Evolutionary conservation across 2,888 invertebrate species (phyloP).

Genomic region (Pharmacophagus antenor): DNA sequence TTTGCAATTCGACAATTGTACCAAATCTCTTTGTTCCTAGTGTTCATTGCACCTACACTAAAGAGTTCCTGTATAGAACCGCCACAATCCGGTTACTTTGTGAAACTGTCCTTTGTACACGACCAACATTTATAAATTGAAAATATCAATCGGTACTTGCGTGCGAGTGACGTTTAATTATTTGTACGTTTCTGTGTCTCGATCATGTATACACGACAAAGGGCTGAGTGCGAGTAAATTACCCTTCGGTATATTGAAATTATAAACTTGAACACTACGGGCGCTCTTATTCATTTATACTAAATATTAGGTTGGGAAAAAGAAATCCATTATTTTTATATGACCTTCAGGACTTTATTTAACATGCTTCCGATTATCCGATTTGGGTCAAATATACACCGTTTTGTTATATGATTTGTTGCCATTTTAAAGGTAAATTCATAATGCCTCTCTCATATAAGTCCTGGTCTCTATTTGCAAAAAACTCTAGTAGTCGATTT

Average conservation of each 20-base stretch:
- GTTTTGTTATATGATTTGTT: no score
- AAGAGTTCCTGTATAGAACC: background rate
- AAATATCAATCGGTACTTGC: slow-evolving; percentile 18
- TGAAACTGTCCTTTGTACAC: slow-evolving; percentile 13
- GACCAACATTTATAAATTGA: slow-evolving; percentile 13
- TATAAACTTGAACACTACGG: background rate
- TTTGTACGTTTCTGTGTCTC: slow-evolving; percentile 22
- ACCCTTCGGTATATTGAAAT: background rate
- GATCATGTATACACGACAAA: slow-evolving; percentile 1
- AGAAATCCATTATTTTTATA: no score
- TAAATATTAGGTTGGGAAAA: no score
- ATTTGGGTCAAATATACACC: no score
- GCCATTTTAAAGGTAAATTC: no score
- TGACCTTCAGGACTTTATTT: no score
- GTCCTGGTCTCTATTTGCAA: no score
- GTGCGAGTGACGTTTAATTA: slow-evolving; percentile 22
- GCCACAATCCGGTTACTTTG: slow-evolving; percentile 2
- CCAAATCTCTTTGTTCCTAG: background rate
- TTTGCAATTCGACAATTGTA: background rate
- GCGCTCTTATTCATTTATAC: background rate
- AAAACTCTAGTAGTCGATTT: no score
- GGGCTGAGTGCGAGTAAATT: background rate
- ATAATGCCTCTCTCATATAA: no score
- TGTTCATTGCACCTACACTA: background rate
- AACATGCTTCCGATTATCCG: no score